Percentiles rank a stretch among this genome's conserved stretches.
These are phyloP conservation scores for Drosophila arizonae DNA, from an alignment of 1,140 invertebrate species.

Conservation along the genomic window DNA sequence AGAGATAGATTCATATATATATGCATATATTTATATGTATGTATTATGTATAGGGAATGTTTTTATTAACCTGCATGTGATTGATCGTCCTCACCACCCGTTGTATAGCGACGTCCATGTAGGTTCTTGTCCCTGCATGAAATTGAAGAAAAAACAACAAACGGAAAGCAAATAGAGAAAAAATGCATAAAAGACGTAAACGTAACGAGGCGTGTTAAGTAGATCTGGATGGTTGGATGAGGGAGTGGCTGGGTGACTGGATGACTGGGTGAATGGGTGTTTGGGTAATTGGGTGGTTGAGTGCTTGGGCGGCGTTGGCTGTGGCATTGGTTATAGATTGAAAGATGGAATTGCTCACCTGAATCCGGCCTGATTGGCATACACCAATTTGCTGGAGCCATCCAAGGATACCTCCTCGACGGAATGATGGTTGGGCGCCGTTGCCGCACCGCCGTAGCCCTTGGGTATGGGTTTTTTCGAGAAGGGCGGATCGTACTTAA, in stretches of 20 bases:
- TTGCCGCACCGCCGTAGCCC: conserved; percentile 87
- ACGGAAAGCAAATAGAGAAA: conserved; percentile 10
- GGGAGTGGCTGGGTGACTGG: neutral
- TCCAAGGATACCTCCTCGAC: conserved; percentile 90
- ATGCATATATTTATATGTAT: neutral
- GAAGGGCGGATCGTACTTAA: conserved; percentile 93
- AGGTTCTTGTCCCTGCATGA: conserved; percentile 86
- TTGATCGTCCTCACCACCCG: conserved; percentile 89
- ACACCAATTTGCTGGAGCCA: conserved; percentile 90
- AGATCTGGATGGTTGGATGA: neutral
- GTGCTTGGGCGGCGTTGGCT: neutral
- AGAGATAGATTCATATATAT: neutral
- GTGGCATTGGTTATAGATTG: neutral
- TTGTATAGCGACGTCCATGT: conserved; percentile 88
- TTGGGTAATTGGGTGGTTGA: no score
- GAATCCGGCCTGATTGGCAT: conserved; percentile 91
- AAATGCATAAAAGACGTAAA: conserved; percentile 16
- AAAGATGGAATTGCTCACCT: conserved; percentile 85
- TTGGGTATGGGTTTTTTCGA: conserved; percentile 91
- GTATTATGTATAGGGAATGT: conserved; percentile 11
- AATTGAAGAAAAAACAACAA: neutral
- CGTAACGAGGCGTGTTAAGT: conserved; percentile 6
- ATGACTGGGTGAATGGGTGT: neutral
- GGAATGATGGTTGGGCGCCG: conserved; percentile 85
- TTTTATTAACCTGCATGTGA: conserved; percentile 86